phyloP scores from a whole-genome alignment of 2,113 vertebrate genomes.

The Channa argus region DNA sequence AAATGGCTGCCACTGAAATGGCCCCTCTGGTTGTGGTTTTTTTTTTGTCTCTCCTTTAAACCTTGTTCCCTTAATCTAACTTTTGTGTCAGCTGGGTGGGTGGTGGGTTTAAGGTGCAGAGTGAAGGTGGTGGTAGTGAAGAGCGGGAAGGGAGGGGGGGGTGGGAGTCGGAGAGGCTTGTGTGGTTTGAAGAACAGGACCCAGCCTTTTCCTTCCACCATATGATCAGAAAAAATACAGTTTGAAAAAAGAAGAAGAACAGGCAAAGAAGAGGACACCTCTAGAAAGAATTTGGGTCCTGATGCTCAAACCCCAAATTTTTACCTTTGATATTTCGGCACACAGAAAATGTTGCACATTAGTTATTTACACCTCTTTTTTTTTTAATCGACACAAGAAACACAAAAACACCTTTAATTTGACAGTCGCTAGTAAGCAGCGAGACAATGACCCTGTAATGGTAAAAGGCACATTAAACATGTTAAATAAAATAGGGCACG shows the following conservation, averaged over 20 bases:
- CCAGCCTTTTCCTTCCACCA: slow-evolving; percentile 38
- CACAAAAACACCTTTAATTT: slow-evolving; percentile 61
- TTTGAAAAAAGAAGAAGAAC: slow-evolving; percentile 20
- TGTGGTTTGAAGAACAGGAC: slow-evolving; percentile 75
- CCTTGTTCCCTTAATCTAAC: slow-evolving; percentile 37
- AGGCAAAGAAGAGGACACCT: slow-evolving; percentile 55
- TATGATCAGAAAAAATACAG: slow-evolving; percentile 29
- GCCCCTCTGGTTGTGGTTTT: slow-evolving; percentile 49
- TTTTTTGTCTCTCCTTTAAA: slow-evolving; percentile 30
- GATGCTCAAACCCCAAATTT: slow-evolving; percentile 60
- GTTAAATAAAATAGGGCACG: slow-evolving; percentile 38
- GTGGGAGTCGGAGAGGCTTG: slow-evolving; percentile 51
- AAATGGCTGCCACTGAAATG: slow-evolving; percentile 60
- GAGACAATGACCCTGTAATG: slow-evolving; percentile 64
- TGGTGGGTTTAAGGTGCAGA: not conserved
- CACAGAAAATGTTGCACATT: slow-evolving; percentile 14
- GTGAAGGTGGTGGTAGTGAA: slow-evolving; percentile 7
- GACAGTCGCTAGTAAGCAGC: slow-evolving; percentile 2
- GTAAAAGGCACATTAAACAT: slow-evolving; percentile 68
- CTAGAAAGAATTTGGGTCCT: slow-evolving; percentile 52
- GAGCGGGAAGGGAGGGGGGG: slow-evolving; percentile 23
- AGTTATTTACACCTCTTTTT: slow-evolving; percentile 24
- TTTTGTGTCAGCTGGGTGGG: not conserved
- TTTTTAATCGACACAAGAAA: slow-evolving; percentile 34
- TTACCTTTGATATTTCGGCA: not conserved